Conservation (phyloP, 2,797 vertebrate species). For the Rhadinocentrus ornatus region DNA sequence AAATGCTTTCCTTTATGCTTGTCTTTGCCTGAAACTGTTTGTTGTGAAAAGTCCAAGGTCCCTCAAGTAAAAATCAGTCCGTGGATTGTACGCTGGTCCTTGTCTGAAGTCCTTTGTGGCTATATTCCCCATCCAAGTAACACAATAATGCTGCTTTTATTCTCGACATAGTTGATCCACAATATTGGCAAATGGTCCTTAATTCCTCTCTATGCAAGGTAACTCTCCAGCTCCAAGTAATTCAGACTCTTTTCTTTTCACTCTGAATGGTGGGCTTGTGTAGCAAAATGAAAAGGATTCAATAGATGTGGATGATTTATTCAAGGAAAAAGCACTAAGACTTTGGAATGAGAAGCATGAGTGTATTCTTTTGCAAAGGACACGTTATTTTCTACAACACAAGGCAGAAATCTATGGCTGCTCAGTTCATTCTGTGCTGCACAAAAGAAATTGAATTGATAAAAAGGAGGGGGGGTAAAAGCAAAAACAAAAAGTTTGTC, state of each 20-base stretch:
- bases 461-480: constrained; percentile 22
- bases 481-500: constrained; percentile 32
- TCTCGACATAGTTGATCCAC: constrained; percentile 84
- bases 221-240: constrained; percentile 85
- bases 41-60: constrained; percentile 84
- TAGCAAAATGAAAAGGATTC: constrained; percentile 82
- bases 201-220: constrained; percentile 85
- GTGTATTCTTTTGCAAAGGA: constrained; percentile 82
- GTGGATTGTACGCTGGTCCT: constrained; percentile 82
- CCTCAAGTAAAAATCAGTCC: constrained; percentile 86
- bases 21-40: constrained; percentile 80
- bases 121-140: constrained; percentile 86
- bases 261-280: constrained; percentile 79
- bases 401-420: constrained; percentile 73
- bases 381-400: constrained; percentile 75
- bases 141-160: constrained; percentile 86
- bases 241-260: constrained; percentile 82
- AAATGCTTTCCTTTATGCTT: constrained; percentile 77
- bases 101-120: constrained; percentile 86
- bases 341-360: constrained; percentile 79
- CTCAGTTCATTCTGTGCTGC: constrained; percentile 69
- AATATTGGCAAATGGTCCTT: constrained; percentile 89
- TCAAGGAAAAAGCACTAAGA: constrained; percentile 81
- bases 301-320: constrained; percentile 86
- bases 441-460: constrained; percentile 74